These are phyloP conservation scores for Passerculus sandwichensis DNA, from an alignment of 2,797 vertebrate genomes.

Conservation along the genomic window DNA sequence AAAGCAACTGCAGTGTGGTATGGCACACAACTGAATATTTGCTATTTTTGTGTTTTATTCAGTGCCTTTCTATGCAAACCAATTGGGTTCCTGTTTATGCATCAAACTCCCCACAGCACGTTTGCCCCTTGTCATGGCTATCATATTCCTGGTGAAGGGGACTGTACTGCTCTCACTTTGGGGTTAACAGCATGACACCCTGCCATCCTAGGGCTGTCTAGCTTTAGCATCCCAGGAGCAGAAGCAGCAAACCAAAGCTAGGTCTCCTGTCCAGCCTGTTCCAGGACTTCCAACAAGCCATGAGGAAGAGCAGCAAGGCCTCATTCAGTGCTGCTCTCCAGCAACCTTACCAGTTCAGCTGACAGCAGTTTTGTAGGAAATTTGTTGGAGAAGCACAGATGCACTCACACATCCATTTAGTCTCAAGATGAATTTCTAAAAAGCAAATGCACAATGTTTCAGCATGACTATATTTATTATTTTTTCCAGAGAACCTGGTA, in stretches of 20 bases:
- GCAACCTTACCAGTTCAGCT: not conserved
- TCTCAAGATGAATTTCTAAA: not conserved
- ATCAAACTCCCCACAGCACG: not conserved
- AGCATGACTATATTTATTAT: not conserved
- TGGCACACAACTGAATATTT: not conserved
- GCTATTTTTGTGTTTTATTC: not conserved
- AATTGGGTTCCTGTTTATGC: not conserved
- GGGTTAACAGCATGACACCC: not conserved
- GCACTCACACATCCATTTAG: not conserved
- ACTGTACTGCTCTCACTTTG: not conserved
- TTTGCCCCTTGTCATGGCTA: not conserved
- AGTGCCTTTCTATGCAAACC: not conserved
- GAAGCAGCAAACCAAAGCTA: not conserved
- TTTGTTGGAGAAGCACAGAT: fast-evolving
- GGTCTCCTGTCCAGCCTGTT: not conserved
- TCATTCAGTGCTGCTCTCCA: not conserved
- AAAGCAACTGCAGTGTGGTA: not conserved
- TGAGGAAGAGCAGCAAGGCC: not conserved
- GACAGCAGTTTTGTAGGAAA: not conserved
- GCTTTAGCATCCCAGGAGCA: not conserved
- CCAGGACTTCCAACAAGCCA: not conserved
- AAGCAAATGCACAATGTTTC: not conserved
- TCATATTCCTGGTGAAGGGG: not conserved
- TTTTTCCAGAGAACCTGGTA: not conserved
- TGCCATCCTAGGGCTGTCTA: not conserved